Percentiles rank a stretch among this genome's conserved stretches.
These are phyloP conservation scores for Danaus plexippus DNA, from an alignment of 1,140 invertebrate genomes.

Conservation along the genomic window DNA sequence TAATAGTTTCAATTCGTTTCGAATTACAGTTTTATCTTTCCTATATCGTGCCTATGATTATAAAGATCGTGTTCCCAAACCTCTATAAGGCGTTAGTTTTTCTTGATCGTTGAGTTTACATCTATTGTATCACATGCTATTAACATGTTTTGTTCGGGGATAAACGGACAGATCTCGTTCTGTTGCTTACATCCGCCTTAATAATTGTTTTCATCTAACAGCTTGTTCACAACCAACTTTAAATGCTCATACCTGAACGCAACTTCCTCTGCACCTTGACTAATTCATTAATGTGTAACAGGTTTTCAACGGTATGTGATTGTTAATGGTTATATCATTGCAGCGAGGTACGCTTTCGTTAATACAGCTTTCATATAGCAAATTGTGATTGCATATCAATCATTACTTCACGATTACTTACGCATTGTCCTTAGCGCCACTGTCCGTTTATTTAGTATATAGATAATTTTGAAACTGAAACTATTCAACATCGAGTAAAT, in stretches of 20 bases:
- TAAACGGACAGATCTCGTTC: conserved; percentile 26
- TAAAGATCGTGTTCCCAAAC: conserved; percentile 15
- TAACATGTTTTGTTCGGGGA: conserved; percentile 19
- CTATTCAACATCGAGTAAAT: too few relatives aligned
- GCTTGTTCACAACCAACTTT: conserved; percentile 13
- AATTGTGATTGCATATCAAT: too few relatives aligned
- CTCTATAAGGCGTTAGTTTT: conserved; percentile 18
- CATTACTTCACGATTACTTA: too few relatives aligned
- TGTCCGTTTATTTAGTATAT: too few relatives aligned
- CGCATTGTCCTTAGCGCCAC: too few relatives aligned
- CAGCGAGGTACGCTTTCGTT: conserved; percentile 20
- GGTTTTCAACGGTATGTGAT: not conserved
- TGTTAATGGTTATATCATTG: conserved; percentile 12
- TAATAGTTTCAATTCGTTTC: too few relatives aligned
- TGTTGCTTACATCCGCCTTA: conserved; percentile 29
- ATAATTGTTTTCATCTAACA: conserved; percentile 26
- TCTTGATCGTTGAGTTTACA: conserved; percentile 20
- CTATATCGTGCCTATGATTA: not conserved
- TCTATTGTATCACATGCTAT: conserved; percentile 23
- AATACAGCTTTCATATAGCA: not conserved
- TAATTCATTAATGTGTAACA: conserved; percentile 16
- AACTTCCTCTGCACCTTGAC: conserved; percentile 26
- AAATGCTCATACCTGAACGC: conserved; percentile 15
- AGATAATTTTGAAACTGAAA: too few relatives aligned
- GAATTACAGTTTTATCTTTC: too few relatives aligned